Percentiles rank a stretch among this genome's conserved stretches.
These are phyloP conservation scores for Spheniscus humboldti DNA, from an alignment of 2,797 vertebrate genomes.

Conservation along the genomic window DNA sequence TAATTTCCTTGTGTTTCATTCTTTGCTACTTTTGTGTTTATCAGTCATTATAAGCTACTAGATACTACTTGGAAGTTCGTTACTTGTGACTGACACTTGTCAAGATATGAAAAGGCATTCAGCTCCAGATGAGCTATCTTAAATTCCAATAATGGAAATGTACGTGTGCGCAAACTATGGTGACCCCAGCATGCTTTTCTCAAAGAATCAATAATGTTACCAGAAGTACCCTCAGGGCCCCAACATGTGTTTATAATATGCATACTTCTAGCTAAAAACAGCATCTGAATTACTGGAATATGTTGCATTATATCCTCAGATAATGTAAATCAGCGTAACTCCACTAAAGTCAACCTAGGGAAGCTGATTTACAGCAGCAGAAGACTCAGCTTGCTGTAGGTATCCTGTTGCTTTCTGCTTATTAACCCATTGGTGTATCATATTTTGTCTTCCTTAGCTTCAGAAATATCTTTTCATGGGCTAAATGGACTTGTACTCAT, in stretches of 20 bases:
- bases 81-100: neutral
- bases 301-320: neutral
- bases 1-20: constrained; percentile 6
- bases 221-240: constrained; percentile 25
- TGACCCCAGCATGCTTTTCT: neutral
- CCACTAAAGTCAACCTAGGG: neutral
- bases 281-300: constrained; percentile 37
- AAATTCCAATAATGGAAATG: neutral
- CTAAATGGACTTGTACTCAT: neutral
- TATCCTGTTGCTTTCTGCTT: neutral
- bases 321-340: neutral
- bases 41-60: neutral
- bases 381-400: neutral
- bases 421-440: neutral
- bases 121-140: neutral
- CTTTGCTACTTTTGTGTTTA: neutral
- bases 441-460: neutral
- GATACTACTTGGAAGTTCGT: neutral
- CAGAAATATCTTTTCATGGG: neutral
- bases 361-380: neutral
- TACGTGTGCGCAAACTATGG: neutral
- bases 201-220: constrained; percentile 9
- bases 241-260: constrained; percentile 36
- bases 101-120: neutral
- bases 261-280: constrained; percentile 35